A percentile compares a stretch with the other conserved stretches of the same genome.
Evolutionary conservation across 2,113 vertebrate species (phyloP).

Genomic region (Australoheros scitulus): DNA sequence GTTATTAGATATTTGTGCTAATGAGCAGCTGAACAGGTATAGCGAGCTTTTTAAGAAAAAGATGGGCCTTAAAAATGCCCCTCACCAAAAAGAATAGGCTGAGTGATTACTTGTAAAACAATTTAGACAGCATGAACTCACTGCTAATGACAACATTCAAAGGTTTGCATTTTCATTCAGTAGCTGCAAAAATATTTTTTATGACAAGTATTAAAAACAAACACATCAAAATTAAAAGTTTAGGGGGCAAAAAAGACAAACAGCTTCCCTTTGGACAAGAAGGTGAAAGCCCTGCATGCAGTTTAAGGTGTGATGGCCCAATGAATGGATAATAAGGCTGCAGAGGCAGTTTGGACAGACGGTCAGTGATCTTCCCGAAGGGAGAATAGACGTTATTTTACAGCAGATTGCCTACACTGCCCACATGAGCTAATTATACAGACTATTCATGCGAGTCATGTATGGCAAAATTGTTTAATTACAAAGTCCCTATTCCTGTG

Average conservation of each 20-base stretch:
- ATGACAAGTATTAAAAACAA: neutral
- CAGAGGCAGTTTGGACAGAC: slow-evolving; percentile 64
- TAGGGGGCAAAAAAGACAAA: slow-evolving; percentile 23
- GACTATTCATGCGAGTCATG: slow-evolving; percentile 70
- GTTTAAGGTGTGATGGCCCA: slow-evolving; percentile 42
- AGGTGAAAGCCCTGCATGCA: slow-evolving; percentile 16
- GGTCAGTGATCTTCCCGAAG: slow-evolving; percentile 60
- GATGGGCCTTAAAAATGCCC: neutral
- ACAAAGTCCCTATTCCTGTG: slow-evolving; percentile 51
- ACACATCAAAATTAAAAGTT: slow-evolving; percentile 8
- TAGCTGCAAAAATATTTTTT: neutral
- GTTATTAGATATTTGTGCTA: too few species aligned
- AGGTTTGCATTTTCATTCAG: neutral
- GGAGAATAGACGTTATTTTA: slow-evolving; percentile 69
- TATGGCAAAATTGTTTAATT: slow-evolving; percentile 69
- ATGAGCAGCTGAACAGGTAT: too few species aligned
- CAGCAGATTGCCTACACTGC: slow-evolving; percentile 72
- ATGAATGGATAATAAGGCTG: slow-evolving; percentile 61
- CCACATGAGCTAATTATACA: slow-evolving; percentile 76
- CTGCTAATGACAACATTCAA: neutral
- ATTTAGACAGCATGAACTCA: neutral
- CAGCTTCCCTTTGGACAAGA: slow-evolving; percentile 12
- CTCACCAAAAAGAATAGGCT: neutral
- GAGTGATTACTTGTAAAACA: neutral
- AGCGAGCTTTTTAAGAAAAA: neutral